phyloP scores from a whole-genome alignment of 2,888 invertebrate species.

The Epistrophella euchroma region DNA sequence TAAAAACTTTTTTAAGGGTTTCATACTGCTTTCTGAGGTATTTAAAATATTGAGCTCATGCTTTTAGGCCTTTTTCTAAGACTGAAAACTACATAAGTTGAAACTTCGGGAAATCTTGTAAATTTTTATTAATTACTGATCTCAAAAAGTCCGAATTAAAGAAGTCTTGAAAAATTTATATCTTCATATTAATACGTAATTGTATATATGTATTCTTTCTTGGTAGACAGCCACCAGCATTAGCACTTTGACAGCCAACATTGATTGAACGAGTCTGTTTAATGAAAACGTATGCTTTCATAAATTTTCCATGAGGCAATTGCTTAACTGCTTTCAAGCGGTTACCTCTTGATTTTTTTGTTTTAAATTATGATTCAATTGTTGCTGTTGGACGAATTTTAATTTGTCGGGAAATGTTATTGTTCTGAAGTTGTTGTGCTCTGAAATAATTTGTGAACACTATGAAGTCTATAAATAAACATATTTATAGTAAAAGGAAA shows the following conservation, averaged over 20 bases:
- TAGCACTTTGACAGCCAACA: background rate
- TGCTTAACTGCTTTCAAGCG: conserved; percentile 32
- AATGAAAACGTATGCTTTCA: conserved; percentile 27
- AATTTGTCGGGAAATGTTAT: conserved; percentile 7
- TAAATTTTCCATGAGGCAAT: conserved; percentile 45
- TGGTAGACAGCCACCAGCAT: background rate
- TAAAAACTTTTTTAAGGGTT: no score
- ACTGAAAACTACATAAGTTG: background rate
- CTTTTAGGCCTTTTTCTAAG: no score
- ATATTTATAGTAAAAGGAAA: background rate
- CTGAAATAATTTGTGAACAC: background rate
- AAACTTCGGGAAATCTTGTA: background rate
- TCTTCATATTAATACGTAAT: no score
- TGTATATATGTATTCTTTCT: background rate
- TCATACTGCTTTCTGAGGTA: no score
- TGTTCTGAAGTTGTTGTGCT: background rate
- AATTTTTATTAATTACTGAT: background rate
- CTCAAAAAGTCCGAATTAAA: background rate
- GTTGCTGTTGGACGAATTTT: conserved; percentile 1
- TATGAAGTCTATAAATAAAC: background rate
- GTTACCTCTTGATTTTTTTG: conserved; percentile 41
- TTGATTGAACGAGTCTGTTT: conserved; percentile 11
- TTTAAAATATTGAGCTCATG: no score
- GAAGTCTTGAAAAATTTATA: background rate
- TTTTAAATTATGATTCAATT: conserved; percentile 36